Percentiles rank a stretch among this genome's conserved stretches.
Evolutionary conservation across 2,888 invertebrate species (phyloP).

Genomic region (Meiosimyza platycephala): DNA sequence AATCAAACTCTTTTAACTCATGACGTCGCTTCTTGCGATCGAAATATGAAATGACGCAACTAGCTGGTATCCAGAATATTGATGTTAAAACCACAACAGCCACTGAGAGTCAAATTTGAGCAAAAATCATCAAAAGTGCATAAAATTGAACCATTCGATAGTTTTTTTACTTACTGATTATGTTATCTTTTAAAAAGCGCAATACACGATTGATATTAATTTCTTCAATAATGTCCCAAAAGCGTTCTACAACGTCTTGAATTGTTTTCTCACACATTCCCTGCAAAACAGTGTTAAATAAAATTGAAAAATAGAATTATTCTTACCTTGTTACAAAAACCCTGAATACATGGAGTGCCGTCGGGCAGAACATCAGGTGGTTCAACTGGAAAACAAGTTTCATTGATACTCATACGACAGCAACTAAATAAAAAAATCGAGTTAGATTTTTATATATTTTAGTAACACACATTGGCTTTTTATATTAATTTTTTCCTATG

Average conservation of each 20-base stretch:
- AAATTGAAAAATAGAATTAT: neutral
- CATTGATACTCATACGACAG: conserved; percentile 90
- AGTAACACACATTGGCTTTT: neutral
- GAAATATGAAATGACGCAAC: conserved; percentile 87
- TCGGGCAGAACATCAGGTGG: conserved; percentile 90
- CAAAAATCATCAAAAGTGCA: neutral
- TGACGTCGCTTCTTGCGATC: conserved; percentile 81
- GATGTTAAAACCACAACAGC: conserved; percentile 89
- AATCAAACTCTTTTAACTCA: conserved; percentile 78
- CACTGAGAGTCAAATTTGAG: conserved; percentile 51
- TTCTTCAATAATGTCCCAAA: conserved; percentile 98
- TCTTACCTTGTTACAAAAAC: conserved; percentile 90
- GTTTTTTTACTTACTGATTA: conserved; percentile 77
- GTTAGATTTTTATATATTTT: neutral
- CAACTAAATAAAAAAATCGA: conserved; percentile 69
- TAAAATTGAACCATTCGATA: neutral
- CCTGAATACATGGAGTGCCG: conserved; percentile 96
- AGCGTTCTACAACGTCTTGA: conserved; percentile 93
- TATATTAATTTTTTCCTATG: too few relatives aligned
- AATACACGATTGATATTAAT: conserved; percentile 94
- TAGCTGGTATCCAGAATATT: conserved; percentile 95
- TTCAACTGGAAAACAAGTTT: conserved; percentile 91
- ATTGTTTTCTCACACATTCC: conserved; percentile 94
- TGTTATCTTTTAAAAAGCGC: conserved; percentile 89
- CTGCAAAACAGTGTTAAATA: conserved; percentile 67